Percentiles rank a stretch among this genome's conserved stretches.
Evolutionary conservation across 2,797 vertebrate genomes (phyloP).

Genomic region (Lepilemur septentrionalis): DNA sequence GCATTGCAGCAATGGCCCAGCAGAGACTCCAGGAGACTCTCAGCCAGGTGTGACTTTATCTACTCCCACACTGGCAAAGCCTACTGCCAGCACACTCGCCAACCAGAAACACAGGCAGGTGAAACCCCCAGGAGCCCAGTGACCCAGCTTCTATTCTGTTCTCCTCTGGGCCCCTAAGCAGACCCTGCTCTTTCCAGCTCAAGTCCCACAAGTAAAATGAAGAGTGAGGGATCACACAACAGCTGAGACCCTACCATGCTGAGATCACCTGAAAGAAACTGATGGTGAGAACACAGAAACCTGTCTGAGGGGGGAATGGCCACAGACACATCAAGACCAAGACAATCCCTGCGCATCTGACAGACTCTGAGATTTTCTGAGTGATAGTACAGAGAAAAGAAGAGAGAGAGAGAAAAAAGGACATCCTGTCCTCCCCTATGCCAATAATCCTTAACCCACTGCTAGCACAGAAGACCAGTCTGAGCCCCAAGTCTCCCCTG

Average conservation of each 20-base stretch:
- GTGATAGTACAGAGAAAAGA: background rate
- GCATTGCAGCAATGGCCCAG: background rate
- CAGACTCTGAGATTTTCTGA: background rate
- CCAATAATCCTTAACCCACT: background rate
- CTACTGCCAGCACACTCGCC: background rate
- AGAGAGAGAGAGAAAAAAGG: background rate
- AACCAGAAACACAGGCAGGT: background rate
- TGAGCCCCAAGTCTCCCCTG: background rate
- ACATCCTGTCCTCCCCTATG: background rate
- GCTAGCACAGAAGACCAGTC: background rate
- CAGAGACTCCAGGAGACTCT: background rate
- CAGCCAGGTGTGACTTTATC: background rate
- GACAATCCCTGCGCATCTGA: background rate
- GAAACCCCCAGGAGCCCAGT: background rate
- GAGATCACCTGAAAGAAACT: background rate
- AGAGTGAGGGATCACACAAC: background rate
- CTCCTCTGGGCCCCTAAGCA: background rate
- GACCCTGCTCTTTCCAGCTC: background rate
- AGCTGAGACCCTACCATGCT: background rate
- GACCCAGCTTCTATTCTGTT: background rate
- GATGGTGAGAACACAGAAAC: background rate
- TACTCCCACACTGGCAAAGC: background rate
- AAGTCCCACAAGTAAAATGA: background rate
- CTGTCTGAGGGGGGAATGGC: background rate
- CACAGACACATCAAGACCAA: background rate